These are phyloP conservation scores for Dipus sagitta DNA, from an alignment of 2,797 vertebrate genomes.

Conservation along the genomic window DNA sequence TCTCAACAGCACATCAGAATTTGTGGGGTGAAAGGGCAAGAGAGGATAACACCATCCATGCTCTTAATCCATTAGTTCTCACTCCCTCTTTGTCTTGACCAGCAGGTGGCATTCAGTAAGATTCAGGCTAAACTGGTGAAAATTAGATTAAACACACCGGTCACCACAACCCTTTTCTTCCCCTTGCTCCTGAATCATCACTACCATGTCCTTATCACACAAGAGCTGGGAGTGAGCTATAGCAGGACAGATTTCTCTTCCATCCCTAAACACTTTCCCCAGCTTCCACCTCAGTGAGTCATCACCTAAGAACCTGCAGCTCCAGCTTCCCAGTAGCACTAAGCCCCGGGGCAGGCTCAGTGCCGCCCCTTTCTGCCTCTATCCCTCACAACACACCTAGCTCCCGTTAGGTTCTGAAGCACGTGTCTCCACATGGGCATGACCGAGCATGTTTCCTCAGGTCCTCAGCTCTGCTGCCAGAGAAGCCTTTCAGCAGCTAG, in stretches of 20 bases:
- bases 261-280: neutral
- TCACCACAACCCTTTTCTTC: neutral
- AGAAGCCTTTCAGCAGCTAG: slow-evolving; percentile 6
- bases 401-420: neutral
- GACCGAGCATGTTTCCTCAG: neutral
- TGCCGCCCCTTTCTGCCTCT: neutral
- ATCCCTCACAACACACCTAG: neutral
- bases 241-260: neutral
- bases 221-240: neutral
- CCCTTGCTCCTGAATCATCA: slow-evolving; percentile 68
- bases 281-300: neutral
- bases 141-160: neutral
- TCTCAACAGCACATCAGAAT: neutral
- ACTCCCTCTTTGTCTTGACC: neutral
- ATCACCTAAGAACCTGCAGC: slow-evolving; percentile 6
- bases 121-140: neutral
- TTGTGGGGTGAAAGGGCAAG: neutral
- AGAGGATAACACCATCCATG: neutral
- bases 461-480: neutral
- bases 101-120: slow-evolving; percentile 28
- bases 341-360: neutral
- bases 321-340: neutral
- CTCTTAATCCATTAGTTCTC: neutral
- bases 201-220: neutral
- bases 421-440: neutral